Evolutionary conservation across 2,113 vertebrate species (phyloP).

Genomic region (Sprattus sprattus): DNA sequence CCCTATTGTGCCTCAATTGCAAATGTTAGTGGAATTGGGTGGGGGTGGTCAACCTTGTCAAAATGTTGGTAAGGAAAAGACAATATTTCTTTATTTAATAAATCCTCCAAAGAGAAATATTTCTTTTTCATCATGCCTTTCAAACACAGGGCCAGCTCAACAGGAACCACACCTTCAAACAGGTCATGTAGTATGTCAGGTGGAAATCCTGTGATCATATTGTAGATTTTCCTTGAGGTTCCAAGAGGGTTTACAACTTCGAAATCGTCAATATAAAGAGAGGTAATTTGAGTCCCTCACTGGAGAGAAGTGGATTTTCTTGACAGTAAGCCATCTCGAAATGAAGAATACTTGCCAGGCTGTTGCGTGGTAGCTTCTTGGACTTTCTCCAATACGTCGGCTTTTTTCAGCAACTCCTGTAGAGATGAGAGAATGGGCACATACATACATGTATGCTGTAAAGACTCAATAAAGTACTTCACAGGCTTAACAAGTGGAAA

Average conservation of each 20-base stretch:
- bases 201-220: no score
- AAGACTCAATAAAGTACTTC: slow-evolving; percentile 34
- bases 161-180: not conserved
- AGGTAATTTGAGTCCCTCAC: no score
- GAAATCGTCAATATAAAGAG: no score
- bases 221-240: no score
- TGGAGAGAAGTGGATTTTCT: no score
- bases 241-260: no score
- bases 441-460: slow-evolving; percentile 26
- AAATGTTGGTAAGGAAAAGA: not conserved
- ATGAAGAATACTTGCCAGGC: no score
- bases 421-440: no score
- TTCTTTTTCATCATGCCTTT: not conserved
- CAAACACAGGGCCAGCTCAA: not conserved
- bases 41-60: not conserved
- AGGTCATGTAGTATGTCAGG: not conserved
- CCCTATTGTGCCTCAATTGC: no score
- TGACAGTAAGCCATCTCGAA: no score
- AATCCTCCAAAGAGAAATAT: not conserved
- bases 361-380: slow-evolving; percentile 18
- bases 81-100: not conserved
- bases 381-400: no score
- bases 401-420: no score
- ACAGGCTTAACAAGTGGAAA: slow-evolving; percentile 37
- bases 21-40: not conserved